Percentiles rank a stretch among this genome's conserved stretches.
These are phyloP conservation scores for Nematostella vectensis DNA, from an alignment of 92 coral and sea anemone genomes.

Conservation along the genomic window DNA sequence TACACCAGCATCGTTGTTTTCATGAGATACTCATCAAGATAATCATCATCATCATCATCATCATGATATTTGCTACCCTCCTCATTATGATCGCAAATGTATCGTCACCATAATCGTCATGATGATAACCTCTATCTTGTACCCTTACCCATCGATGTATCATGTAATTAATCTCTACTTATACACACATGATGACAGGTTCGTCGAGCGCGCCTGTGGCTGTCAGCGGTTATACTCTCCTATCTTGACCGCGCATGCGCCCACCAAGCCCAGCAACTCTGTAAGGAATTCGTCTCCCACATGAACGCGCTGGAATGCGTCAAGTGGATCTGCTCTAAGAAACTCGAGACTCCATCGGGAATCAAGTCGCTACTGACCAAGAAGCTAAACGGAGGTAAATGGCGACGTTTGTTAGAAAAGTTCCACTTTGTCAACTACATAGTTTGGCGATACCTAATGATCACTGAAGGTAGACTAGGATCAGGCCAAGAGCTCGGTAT, in stretches of 20 bases:
- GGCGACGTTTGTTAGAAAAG: constrained; percentile 5
- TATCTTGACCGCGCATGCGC: constrained; percentile 8
- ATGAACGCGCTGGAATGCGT: constrained; percentile 16
- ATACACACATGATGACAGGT: too few species aligned
- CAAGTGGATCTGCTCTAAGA: neutral
- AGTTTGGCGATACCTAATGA: constrained; percentile 19
- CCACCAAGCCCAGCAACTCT: constrained; percentile 1
- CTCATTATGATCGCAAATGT: neutral
- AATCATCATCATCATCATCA: too few species aligned
- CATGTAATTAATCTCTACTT: neutral
- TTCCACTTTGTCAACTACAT: constrained; percentile 24
- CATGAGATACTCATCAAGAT: too few species aligned
- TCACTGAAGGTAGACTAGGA: neutral
- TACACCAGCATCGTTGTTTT: too few species aligned
- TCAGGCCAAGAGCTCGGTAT: constrained; percentile 19
- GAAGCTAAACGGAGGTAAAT: constrained; percentile 7
- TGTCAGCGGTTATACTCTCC: constrained; percentile 10
- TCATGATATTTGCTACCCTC: too few species aligned
- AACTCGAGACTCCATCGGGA: constrained; percentile 10
- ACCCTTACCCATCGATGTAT: neutral
- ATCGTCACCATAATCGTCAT: constrained; percentile 3
- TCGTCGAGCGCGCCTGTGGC: constrained; percentile 13
- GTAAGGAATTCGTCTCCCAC: constrained; percentile 6
- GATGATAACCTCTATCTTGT: neutral
- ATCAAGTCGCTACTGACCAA: constrained; percentile 6